Conservation (phyloP, 1,140 invertebrate species). For the Drosophila equinoxialis region DNA sequence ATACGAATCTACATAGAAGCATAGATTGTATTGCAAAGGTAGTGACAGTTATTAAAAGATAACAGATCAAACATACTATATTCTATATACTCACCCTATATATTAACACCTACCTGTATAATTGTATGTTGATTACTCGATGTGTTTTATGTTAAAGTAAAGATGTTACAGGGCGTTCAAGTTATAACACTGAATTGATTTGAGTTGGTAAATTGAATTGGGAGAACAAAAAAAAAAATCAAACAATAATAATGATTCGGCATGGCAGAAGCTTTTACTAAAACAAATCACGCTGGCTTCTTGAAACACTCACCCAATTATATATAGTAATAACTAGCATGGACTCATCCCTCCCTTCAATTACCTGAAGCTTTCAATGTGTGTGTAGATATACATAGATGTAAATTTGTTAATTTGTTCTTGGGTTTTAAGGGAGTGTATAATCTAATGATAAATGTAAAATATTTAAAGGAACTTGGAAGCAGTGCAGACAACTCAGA, state of each 20-base stretch:
- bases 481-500: constrained; percentile 58
- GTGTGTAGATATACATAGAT: constrained; percentile 18
- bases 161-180: constrained; percentile 22
- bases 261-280: constrained; percentile 51
- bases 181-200: background rate
- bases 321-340: constrained; percentile 41
- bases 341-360: constrained; percentile 13
- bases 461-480: constrained; percentile 54
- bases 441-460: background rate
- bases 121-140: constrained; percentile 37
- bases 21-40: constrained; percentile 88
- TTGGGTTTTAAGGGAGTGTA: background rate
- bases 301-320: constrained; percentile 20
- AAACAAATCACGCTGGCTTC: constrained; percentile 52
- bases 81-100: constrained; percentile 17
- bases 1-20: constrained; percentile 85
- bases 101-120: constrained; percentile 10
- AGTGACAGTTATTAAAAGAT: constrained; percentile 49
- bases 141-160: constrained; percentile 47
- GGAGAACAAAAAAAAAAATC: constrained; percentile 4
- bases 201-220: constrained; percentile 21
- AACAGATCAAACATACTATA: constrained; percentile 28
- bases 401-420: background rate
- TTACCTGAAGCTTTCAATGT: constrained; percentile 57
- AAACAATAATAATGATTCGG: constrained; percentile 28